Base-by-base conservation (phyloP, 2,888 invertebrate genomes). In the Calameuta pallipes region DNA sequence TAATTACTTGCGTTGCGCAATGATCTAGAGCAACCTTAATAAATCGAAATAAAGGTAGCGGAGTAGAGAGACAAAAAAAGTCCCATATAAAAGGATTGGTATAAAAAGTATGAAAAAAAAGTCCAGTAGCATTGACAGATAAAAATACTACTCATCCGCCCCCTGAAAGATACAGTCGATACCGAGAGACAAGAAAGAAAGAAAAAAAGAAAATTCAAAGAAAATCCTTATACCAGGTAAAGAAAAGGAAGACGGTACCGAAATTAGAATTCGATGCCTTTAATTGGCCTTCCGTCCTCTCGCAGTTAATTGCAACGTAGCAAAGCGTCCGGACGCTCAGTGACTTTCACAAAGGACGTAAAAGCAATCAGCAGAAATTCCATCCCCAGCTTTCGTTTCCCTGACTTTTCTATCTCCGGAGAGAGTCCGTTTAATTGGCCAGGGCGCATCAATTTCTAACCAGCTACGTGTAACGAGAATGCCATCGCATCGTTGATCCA, bases 381-480 rank as follows among this genome's bases (percentile, higher is more conserved):
- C 74, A 76, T 78, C 56, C 56, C 76, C 34, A 77, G 77, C 78
- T 81, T 79, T 80, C 75, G 78, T 70, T 73, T 80, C 76, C 76
- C 12, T 12, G 36, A 35, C 73, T 23, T 34, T 73, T 36, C 69
- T 36, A 15, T 68, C 69, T 68, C 33, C 70, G 31, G 23, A 71
- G 79, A 74, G 77, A 81, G 76, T 73, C 74, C 78, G 80, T 80
- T 82, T 83, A 83, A 83, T 83, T 83, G 82, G 80, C 80, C 81
- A 77, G 81, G 82, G 80, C 79, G 81, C 77, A 80, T 82, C 81
- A 76, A 78, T 80, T 80, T 80, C 76, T 73, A 76, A 77, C 79
- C 81, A 79, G 41, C 76, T 81, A 78, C 81, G 81, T 81, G 80
- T 80, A 80, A 80, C 81, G 81, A 80, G 78, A 78, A 74, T 77